phyloP scores from a whole-genome alignment of 64 coral and sea anemone genomes.

The Astreopora myriophthalma region DNA sequence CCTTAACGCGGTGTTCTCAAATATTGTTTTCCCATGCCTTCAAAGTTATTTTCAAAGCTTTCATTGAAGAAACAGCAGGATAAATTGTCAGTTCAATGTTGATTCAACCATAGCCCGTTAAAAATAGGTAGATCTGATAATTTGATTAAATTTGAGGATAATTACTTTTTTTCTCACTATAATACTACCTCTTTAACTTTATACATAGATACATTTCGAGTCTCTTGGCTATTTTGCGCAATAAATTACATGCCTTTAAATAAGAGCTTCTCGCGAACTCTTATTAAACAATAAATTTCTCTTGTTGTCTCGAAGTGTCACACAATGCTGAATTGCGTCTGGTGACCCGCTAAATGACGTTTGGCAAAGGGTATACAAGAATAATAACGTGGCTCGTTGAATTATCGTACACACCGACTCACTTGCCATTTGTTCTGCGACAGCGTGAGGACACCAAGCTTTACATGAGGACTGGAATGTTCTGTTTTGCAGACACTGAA shows the following conservation, averaged over 20 bases:
- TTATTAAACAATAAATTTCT: neutral
- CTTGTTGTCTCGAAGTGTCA: neutral
- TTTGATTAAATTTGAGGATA: neutral
- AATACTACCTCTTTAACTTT: constrained; percentile 23
- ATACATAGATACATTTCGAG: constrained; percentile 24
- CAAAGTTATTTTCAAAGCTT: too few relatives aligned
- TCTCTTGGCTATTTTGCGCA: neutral
- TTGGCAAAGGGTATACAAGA: neutral
- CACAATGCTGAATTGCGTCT: neutral
- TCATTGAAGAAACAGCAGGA: too few relatives aligned
- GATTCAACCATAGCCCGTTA: too few relatives aligned
- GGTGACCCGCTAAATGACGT: neutral
- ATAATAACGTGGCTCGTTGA: too few relatives aligned
- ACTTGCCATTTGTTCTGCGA: neutral
- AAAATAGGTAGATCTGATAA: too few relatives aligned
- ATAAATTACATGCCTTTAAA: constrained; percentile 17
- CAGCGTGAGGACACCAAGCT: neutral
- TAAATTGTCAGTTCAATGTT: too few relatives aligned
- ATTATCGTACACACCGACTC: neutral
- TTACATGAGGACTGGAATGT: too few relatives aligned
- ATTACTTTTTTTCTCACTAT: neutral
- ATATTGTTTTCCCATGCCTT: too few relatives aligned
- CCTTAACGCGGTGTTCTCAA: too few relatives aligned
- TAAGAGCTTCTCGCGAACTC: neutral
- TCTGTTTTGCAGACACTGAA: neutral